Evolutionary conservation across 2,888 invertebrate species (phyloP).

Genomic region (Hypena proboscidalis): DNA sequence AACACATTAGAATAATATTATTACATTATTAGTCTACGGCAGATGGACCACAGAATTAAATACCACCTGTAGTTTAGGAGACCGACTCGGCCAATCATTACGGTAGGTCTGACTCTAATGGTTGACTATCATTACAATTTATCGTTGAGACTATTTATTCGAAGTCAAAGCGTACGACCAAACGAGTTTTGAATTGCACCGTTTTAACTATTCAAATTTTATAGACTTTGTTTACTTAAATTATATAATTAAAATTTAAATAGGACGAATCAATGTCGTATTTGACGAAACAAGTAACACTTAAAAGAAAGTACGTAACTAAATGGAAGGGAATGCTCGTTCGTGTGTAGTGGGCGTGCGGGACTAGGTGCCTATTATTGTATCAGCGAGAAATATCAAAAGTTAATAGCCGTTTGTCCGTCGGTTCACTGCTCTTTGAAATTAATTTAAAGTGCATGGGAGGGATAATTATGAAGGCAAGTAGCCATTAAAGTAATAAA

Average conservation of each 20-base stretch:
- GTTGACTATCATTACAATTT: slow-evolving; percentile 63
- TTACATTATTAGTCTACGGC: slow-evolving; percentile 42
- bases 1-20: slow-evolving; percentile 49
- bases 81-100: slow-evolving; percentile 63
- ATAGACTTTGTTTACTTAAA: slow-evolving; percentile 62
- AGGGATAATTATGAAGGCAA: slow-evolving; percentile 69
- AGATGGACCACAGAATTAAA: slow-evolving; percentile 58
- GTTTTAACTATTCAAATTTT: slow-evolving; percentile 55
- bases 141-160: slow-evolving; percentile 64
- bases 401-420: slow-evolving; percentile 64
- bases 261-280: slow-evolving; percentile 34
- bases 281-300: slow-evolving; percentile 43
- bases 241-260: slow-evolving; percentile 61
- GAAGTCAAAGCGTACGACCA: slow-evolving; percentile 55
- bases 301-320: slow-evolving; percentile 23
- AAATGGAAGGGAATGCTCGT: slow-evolving; percentile 20
- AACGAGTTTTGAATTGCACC: slow-evolving; percentile 51
- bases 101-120: slow-evolving; percentile 66
- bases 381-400: slow-evolving; percentile 67
- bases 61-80: slow-evolving; percentile 72
- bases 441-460: slow-evolving; percentile 81
- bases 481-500: slow-evolving; percentile 73
- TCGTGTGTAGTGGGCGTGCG: slow-evolving; percentile 33
- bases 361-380: slow-evolving; percentile 56
- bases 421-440: slow-evolving; percentile 68